phyloP scores from a whole-genome alignment of 1,140 invertebrate genomes.

The Solenopsis fugax region DNA sequence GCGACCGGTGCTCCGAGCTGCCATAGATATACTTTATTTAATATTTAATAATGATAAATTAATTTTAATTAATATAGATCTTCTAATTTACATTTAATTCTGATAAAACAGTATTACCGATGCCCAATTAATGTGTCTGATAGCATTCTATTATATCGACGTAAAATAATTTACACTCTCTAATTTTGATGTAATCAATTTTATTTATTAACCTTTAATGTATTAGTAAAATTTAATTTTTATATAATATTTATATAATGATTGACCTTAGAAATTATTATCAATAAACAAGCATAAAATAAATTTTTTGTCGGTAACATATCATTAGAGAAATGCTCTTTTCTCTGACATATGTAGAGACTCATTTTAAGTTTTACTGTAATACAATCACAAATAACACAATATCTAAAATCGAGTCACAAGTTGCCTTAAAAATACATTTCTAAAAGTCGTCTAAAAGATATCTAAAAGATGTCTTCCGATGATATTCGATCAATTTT shows the following conservation, averaged over 20 bases:
- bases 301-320: constrained; percentile 14
- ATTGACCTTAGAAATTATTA: background rate
- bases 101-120: background rate
- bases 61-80: background rate
- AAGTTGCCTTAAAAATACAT: too few relatives aligned
- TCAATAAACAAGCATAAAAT: background rate
- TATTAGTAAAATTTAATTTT: background rate
- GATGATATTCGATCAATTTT: too few relatives aligned
- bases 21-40: too few relatives aligned
- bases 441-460: too few relatives aligned
- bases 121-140: background rate
- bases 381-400: too few relatives aligned
- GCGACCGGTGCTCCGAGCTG: too few relatives aligned
- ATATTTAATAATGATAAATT: background rate
- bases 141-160: background rate
- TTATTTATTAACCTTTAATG: background rate
- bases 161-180: background rate
- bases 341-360: background rate
- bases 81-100: background rate
- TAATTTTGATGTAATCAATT: background rate
- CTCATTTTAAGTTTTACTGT: background rate
- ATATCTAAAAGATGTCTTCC: too few relatives aligned
- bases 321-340: background rate
- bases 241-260: background rate
- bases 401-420: too few relatives aligned